Conservation (phyloP, 2,888 invertebrate species). For the Rhyacophila evoluta region DNA sequence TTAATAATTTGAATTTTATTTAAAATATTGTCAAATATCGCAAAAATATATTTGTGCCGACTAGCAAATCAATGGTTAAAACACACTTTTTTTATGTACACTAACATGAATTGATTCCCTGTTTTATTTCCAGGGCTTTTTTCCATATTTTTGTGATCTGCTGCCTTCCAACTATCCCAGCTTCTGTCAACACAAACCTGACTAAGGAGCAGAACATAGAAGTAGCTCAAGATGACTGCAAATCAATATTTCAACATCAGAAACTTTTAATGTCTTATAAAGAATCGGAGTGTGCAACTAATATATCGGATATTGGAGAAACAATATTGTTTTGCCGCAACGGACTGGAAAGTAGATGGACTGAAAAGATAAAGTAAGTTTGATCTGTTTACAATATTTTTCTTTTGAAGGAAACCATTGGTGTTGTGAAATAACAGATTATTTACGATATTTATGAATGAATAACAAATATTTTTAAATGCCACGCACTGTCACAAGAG, state of each 20-base stretch:
- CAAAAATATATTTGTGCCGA: no score
- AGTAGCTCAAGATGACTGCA: not conserved
- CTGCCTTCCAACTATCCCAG: not conserved
- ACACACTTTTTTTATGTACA: no score
- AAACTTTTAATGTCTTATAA: not conserved
- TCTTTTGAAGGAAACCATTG: no score
- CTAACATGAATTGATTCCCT: no score
- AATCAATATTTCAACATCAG: not conserved
- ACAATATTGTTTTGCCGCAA: not conserved
- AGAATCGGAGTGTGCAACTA: not conserved
- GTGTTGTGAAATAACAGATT: no score
- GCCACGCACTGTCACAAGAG: no score
- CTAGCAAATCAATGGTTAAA: no score
- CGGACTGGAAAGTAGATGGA: conserved; percentile 35
- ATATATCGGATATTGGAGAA: not conserved
- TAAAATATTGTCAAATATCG: not conserved
- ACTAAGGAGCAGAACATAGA: not conserved
- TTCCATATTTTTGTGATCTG: not conserved
- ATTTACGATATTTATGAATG: no score
- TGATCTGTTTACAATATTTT: no score
- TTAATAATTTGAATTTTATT: not conserved
- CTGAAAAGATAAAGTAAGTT: conserved; percentile 27
- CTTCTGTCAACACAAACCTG: not conserved
- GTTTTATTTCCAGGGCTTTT: not conserved
- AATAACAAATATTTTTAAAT: no score